Evolutionary conservation across 2,888 invertebrate genomes (phyloP).

Genomic region (Chrysolina haemoptera): DNA sequence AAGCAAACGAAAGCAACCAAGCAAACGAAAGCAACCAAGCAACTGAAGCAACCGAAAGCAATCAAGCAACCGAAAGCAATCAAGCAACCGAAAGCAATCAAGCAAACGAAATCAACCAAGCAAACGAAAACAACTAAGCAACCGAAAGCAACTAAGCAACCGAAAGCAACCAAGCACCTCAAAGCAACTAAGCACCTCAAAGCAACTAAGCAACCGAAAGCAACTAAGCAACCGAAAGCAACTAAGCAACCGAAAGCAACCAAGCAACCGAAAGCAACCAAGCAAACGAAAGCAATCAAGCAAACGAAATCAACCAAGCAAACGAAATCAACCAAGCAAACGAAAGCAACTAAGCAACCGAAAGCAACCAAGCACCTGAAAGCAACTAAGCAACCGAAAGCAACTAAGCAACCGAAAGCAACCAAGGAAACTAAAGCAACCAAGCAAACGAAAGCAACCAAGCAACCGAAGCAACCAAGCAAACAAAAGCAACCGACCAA

Average conservation of each 20-base stretch:
- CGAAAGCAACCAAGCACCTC: no score
- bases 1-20: neutral
- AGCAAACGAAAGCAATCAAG: neutral
- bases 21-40: neutral
- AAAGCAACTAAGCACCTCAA: neutral
- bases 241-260: no score
- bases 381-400: neutral
- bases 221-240: neutral
- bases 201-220: no score
- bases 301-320: neutral
- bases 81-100: no score
- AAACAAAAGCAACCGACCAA: neutral
- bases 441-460: neutral
- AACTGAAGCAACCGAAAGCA: no score
- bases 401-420: no score
- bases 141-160: neutral
- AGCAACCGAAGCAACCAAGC: neutral
- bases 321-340: neutral
- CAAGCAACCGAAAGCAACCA: no score
- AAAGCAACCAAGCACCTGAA: no score
- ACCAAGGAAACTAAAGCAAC: neutral
- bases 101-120: neutral
- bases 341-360: neutral
- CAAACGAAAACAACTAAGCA: neutral
- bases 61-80: neutral